Base-by-base conservation (phyloP, 2,888 invertebrate species). In the Noctua janthe region DNA sequence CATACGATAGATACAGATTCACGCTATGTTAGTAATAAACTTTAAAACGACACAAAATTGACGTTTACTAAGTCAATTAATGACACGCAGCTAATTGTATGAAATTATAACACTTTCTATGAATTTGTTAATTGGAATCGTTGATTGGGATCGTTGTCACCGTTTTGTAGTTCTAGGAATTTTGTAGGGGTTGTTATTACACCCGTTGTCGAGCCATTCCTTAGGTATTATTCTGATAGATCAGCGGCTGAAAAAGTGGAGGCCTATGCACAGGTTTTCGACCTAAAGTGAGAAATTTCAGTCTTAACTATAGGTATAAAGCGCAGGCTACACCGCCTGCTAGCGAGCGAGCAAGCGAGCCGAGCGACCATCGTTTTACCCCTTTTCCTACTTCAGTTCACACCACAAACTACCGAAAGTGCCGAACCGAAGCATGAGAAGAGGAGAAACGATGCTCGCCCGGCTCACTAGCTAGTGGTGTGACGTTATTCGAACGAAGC, bases 71-170 rank as follows among this genome's bases (percentile, higher is more conserved):
- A 70, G 20, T 56, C 56, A 35, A 85, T 85, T 84, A 84, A 51
- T 72, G 29, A 47, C 78, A 84, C 83, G 84, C 74, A 66, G 20
- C 8, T 23, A 13, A 20, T 51, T 39, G 84, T 10, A 49, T 62
- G 23, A 15, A 72, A 80, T 84, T 84, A 85, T 81, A 72, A 73
- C 35, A 75, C 85, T 83, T 83, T 85, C 86, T 75, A 81, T 29
- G 71, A 59, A 70, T 62, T 71, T 39, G 29, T 35, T 59, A 17
- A 70, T 73, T 69, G 35, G 51, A 71, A 47, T 67, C 1, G 17
- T 47, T 39, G 4, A 3, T 56, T 51, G 49, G 47, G 23, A 74
- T 74, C 3, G 59, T 56, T 56, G 29, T 11, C 17, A 23, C 11
- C 1, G 23, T 56, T 43, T 43, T 43, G 13, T 43, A 17, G 15